These are phyloP conservation scores for Brienomyrus brachyistius DNA, from an alignment of 2,113 vertebrate species.

Conservation along the genomic window DNA sequence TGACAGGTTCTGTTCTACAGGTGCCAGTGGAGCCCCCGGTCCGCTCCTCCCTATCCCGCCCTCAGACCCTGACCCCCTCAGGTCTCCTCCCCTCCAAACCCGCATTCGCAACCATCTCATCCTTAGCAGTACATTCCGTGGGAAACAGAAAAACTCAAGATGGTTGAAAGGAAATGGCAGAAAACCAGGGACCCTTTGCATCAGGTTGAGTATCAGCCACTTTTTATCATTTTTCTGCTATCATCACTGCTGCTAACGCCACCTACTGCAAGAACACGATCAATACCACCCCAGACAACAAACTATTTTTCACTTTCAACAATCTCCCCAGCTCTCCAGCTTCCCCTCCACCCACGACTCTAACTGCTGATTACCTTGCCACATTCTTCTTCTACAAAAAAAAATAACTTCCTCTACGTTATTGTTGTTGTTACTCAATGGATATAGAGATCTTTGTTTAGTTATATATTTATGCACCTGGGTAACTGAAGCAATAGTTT, in stretches of 20 bases:
- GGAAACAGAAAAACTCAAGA: neutral
- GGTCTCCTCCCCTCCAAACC: neutral
- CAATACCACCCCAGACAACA: neutral
- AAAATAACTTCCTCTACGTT: neutral
- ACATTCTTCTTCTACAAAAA: neutral
- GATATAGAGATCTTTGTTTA: neutral
- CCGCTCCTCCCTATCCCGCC: neutral
- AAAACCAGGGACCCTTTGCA: neutral
- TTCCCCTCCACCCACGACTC: neutral
- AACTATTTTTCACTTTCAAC: neutral
- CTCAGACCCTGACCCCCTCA: neutral
- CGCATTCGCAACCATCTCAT: neutral
- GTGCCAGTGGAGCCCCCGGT: neutral
- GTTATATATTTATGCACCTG: neutral
- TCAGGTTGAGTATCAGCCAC: neutral
- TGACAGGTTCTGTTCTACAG: neutral
- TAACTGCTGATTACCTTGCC: neutral
- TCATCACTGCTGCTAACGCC: neutral
- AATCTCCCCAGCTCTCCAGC: neutral
- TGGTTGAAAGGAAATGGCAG: neutral
- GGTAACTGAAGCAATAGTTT: neutral
- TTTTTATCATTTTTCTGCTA: neutral
- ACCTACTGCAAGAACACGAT: neutral
- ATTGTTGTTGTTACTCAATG: neutral
- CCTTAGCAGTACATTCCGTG: neutral